Base-by-base conservation (phyloP, 1,140 invertebrate genomes). In the Onthophagus taurus region DNA sequence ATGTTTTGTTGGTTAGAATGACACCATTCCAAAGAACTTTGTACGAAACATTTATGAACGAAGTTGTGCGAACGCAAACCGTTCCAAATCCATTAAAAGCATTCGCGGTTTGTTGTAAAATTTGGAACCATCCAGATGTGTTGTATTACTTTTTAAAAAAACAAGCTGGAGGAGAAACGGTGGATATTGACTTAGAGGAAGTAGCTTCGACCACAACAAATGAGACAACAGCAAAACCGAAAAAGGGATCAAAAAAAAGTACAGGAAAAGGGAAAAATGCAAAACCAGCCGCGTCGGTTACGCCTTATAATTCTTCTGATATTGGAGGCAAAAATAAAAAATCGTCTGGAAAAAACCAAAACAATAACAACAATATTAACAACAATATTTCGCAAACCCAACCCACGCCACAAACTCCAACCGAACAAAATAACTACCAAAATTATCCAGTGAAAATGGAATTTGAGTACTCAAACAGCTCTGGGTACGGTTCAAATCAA, bases 51-150 rank as follows among this genome's bases (percentile, higher is more conserved):
- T 94, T 94, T 55, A 91, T 95, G 81, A 85, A 88, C 57, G 89
- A 94, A 66, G 83, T 95, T 2, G 83, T 89, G 2, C 73, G 85
- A 33, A 83, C 77, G 7, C 83, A 87, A 46, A 78, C 86, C 18
- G 87, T 92, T 16, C 88, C 88, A 4, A 98, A 98, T 74, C 93
- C 96, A 1, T 72, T 99, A 8, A 96, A 95, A 65, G 92, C 96
- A 3, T 99, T 98, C 70, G 90, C 95, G 29, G 90, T 98, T 38
- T 97, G 95, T 65, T 97, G 93, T 61, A 98, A 99, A 72, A 98
- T 99, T 51, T 98, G 95, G 94, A 99, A 99, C 64, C 96, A 99
- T 71, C 95, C 96, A 0, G 96, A 99, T 68, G 85, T 98, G 35
- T 64, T 99, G 20, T 93, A 92, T 59, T 84, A 93, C 62, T 89